Base-by-base conservation (phyloP, 1,140 invertebrate genomes). In the Drosophila tani region DNA sequence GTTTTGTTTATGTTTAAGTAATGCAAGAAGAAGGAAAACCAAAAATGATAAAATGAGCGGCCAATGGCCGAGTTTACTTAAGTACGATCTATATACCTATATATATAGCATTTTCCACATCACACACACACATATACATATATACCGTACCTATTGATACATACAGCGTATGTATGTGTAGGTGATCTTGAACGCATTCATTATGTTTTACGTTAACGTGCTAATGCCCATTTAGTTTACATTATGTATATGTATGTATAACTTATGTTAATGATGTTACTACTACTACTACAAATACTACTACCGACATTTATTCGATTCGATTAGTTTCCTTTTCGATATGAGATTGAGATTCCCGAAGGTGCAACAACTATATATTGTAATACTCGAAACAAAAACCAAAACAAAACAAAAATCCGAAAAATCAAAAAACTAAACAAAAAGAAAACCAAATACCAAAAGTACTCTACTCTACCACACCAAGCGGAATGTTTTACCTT, bases 1-100 rank as follows among this genome's bases (percentile, higher is more conserved):
- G 80, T 86, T 84, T 55, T 84, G 74, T 74, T 73, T 74, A 74
- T 38, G 75, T 79, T 86, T 87, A 88, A 88, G 85, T 88, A 74
- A 88, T 68, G 68, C 79, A 81, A 76, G 63, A 76, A 74, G 64
- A 69, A 70, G 58, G 56, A 77, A 76, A 41, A 74, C 64, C 35
- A 75, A 56, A 68, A 77, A 63, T 35, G 57, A 77, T 21, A 73
- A 86, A 88, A 83, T 64, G 40, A 47, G 84, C 65, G 76, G 84
- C 81, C 73, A 45, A 55, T 69, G 85, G 77, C 68, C 49, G 56
- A 79, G 29, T 68, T 59, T 62, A 82, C 62, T 68, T 82, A 82
- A 80, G 80, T 82, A 82, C 58, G 69, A 62, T 76, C 70, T 82
- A 84, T 59, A 68, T 29, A 56, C 32, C 3, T 56, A 65, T 67